Conservation (phyloP, 2,888 invertebrate genomes). For the Harpalus rufipes region DNA sequence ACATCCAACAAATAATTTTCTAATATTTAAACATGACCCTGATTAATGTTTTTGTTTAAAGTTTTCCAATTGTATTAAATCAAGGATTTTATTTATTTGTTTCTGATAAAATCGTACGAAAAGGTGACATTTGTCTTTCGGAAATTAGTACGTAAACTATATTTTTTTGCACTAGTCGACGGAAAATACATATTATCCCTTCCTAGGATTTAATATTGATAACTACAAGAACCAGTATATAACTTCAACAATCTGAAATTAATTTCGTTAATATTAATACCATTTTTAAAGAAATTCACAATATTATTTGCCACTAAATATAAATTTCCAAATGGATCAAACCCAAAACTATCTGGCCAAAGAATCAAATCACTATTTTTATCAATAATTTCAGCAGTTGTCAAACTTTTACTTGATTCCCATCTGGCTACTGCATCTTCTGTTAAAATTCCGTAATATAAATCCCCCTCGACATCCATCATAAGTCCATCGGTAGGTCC, state of each 20-base stretch:
- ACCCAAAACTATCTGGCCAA: conserved; percentile 62
- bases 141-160: too few species aligned
- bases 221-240: conserved; percentile 64
- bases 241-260: conserved; percentile 63
- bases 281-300: conserved; percentile 45
- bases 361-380: conserved; percentile 34
- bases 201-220: conserved; percentile 52
- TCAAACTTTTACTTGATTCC: conserved; percentile 81
- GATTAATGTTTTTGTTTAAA: too few species aligned
- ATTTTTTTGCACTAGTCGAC: too few species aligned
- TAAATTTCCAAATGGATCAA: conserved; percentile 61
- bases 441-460: conserved; percentile 84
- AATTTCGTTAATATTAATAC: conserved; percentile 29
- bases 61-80: too few species aligned
- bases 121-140: too few species aligned
- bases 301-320: conserved; percentile 62
- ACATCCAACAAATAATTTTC: too few species aligned
- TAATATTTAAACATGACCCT: too few species aligned
- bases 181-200: too few species aligned
- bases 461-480: conserved; percentile 84
- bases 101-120: too few species aligned
- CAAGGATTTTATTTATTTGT: too few species aligned
- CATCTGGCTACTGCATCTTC: conserved; percentile 85
- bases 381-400: conserved; percentile 74
- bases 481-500: conserved; percentile 85